Evolutionary conservation across 2,797 vertebrate species (phyloP).

Genomic region (Halcyon leucocephala): DNA sequence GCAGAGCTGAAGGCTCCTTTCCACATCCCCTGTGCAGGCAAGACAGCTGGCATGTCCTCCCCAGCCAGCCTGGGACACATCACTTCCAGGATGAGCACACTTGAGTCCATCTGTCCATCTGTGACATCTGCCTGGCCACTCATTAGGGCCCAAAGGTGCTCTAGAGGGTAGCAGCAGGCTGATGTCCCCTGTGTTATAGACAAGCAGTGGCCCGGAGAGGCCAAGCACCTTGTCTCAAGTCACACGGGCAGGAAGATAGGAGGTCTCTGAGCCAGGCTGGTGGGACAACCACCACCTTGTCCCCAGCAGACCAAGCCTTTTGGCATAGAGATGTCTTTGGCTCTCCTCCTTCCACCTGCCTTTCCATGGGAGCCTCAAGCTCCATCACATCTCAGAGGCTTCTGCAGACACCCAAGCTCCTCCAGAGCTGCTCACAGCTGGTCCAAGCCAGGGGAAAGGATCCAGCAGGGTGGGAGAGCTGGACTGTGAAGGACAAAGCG

Average conservation of each 20-base stretch:
- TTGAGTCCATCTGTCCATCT: neutral
- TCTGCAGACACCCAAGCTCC: neutral
- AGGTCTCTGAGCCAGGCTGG: neutral
- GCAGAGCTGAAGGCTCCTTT: neutral
- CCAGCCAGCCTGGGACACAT: neutral
- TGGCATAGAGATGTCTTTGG: neutral
- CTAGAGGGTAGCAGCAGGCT: neutral
- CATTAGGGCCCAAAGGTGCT: neutral
- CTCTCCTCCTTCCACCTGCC: neutral
- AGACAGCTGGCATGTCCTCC: neutral
- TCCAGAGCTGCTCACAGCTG: neutral
- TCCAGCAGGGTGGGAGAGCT: neutral
- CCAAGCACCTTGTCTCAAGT: neutral
- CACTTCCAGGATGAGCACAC: neutral
- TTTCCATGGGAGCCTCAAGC: neutral
- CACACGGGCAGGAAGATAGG: accelerated
- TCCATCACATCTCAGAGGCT: neutral
- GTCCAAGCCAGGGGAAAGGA: neutral
- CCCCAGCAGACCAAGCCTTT: neutral
- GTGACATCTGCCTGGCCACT: neutral
- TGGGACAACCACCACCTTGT: neutral
- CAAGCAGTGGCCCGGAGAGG: neutral
- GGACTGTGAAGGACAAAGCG: neutral
- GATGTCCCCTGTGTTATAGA: neutral
- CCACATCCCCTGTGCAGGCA: neutral